These are phyloP conservation scores for Papilio elwesi DNA, from an alignment of 2,888 invertebrate genomes.

Conservation along the genomic window DNA sequence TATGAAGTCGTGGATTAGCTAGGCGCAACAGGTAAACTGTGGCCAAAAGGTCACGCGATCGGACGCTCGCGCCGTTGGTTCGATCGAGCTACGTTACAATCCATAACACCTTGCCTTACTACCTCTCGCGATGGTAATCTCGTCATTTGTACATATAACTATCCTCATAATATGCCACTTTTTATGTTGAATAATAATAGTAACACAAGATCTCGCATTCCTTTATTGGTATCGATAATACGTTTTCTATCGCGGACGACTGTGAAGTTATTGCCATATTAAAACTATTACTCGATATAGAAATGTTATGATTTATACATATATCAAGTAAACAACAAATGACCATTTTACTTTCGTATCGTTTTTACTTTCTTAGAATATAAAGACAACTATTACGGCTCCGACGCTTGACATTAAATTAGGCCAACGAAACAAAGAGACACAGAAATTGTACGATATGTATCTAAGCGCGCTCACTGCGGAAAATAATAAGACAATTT, in stretches of 20 bases:
- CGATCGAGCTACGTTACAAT: slow-evolving; percentile 2
- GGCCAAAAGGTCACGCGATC: slow-evolving; percentile 16
- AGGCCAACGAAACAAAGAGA: slow-evolving; percentile 34
- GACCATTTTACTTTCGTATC: background rate
- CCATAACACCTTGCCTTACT: slow-evolving; percentile 11
- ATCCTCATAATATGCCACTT: background rate
- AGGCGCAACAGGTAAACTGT: slow-evolving; percentile 26
- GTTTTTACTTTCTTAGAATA: background rate
- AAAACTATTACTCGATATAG: too few species aligned
- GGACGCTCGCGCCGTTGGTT: slow-evolving; percentile 11
- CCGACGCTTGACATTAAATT: slow-evolving; percentile 26
- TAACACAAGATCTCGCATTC: too few species aligned
- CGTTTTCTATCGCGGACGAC: too few species aligned
- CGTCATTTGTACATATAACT: background rate
- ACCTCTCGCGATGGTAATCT: background rate
- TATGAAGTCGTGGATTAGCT: slow-evolving; percentile 1
- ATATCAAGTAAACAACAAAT: background rate
- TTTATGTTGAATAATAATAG: too few species aligned
- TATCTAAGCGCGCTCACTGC: background rate
- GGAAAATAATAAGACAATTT: slow-evolving; percentile 8
- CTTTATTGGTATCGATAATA: too few species aligned
- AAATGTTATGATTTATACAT: background rate
- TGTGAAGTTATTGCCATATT: too few species aligned
- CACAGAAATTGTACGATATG: slow-evolving; percentile 5
- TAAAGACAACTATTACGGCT: background rate